Base-by-base conservation (phyloP, 1,140 invertebrate species). In the Neocloeon triangulifer region DNA sequence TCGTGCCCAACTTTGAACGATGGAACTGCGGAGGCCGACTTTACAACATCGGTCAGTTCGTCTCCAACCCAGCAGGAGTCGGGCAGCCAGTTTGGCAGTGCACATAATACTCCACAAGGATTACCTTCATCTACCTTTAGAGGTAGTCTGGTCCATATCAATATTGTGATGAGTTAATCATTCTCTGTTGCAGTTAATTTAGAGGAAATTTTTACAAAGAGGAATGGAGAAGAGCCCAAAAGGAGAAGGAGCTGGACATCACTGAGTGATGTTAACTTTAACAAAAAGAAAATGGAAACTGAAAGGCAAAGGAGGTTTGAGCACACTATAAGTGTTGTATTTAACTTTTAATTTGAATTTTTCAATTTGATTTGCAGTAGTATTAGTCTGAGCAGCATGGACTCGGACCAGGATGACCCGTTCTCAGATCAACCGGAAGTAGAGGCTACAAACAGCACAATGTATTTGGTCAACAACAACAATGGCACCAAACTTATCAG, bases 221-320 rank as follows among this genome's bases (percentile, higher is more conserved):
- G 33, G 9, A 16, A 16, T 30, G 34, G 31, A 23, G 29, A 19
- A 10, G 34, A 28, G 22, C 13, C 35, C 9, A 33, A 33, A 56
- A 55, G 77, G 13, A 56, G 77, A 39, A 66, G 75, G 45, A 81
- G 77, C 32, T 82, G 78, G 77, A 77, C 77, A 6, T 75, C 74
- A 13, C 55, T 80, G 21, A 77, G 81, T 43, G 59, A 60, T 25
- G 50, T 51, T 4, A 50, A 58, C 22, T 48, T 50, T 18, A 7
- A 18, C 14, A 18, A 29, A 16, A 29, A 29, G 13, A 29, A 29
- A 14, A 29, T n/a, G n/a, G n/a, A 18, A 14, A 16, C 27, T 10
- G 27, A 29, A 10, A 14, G 19, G 19, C 27, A 29, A 18, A 7
- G 27, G n/a, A n/a, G n/a, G n/a, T n/a, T n/a, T n/a, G n/a, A n/a